Base-by-base conservation (phyloP, 2,888 invertebrate genomes). In the Pheosia tremula region DNA sequence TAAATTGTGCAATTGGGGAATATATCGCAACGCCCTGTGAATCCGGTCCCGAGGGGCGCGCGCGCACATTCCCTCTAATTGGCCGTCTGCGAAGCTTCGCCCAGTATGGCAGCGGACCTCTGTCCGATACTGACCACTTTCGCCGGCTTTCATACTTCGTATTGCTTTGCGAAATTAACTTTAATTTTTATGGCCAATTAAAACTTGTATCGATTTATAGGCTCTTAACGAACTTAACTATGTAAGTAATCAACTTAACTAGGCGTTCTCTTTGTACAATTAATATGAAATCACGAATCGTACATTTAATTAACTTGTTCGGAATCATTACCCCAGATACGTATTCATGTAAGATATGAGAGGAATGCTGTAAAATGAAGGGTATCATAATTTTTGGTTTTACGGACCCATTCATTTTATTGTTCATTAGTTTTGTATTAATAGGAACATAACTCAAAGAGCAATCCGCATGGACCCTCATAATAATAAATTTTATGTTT, bases 1-100 rank as follows among this genome's bases (percentile, higher is more conserved):
- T 75, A 74, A 71, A 71, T 71, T 74, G 67, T 72, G 71, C 61
- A 57, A 70, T 61, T 63, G 69, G 56, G 64, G 57, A 56, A 75
- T 77, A 81, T 83, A 79, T 78, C 76, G 78, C 74, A 84, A 75
- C 89, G 82, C 82, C 86, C 90, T 90, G 90, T 91, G 85, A 70
- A 79, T 68, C 75, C 68, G 75, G 77, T 79, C 76, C 80, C 75
- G 71, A 81, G 81, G 83, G 85, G 80, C n/a, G 55, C 54, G 38
- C 82, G 82, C 82, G 81, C 90, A 24, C 24, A 91, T 91, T 91
- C 91, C 90, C 81, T 89, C 91, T 93, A 93, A 93, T 93, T 93
- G 92, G 91, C 85, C 78, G 87, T 84, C 86, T 84, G 87, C 80
- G 79, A 84, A 77, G 72, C 75, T 71, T 79, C 63, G 78, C 87